A percentile compares a stretch with the other conserved stretches of the same genome.
These are phyloP conservation scores for Bucco capensis DNA, from an alignment of 2,113 vertebrate genomes.

Conservation along the genomic window DNA sequence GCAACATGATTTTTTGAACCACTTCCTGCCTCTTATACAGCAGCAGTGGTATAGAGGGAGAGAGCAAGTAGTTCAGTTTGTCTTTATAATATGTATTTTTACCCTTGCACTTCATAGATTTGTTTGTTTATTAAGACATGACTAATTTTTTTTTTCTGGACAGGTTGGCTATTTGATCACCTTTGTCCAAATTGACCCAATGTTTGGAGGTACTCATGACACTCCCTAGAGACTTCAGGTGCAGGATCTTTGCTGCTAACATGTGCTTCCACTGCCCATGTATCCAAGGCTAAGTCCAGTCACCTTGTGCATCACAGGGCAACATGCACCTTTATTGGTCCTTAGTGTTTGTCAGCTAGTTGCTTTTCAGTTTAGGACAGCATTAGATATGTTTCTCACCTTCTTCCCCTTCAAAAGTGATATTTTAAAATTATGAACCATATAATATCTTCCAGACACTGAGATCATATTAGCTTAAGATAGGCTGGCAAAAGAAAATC, in stretches of 20 bases:
- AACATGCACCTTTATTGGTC: slow-evolving; percentile 1
- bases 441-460: background rate
- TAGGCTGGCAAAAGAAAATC: background rate
- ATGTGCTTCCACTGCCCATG: background rate
- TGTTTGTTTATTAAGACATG: background rate
- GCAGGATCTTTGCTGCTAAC: background rate
- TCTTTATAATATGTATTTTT: background rate
- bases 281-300: background rate
- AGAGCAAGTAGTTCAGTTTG: background rate
- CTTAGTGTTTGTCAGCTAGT: slow-evolving; percentile 22
- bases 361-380: slow-evolving; percentile 2
- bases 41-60: background rate
- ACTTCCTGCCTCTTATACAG: background rate
- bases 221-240: background rate
- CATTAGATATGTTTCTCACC: background rate
- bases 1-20: background rate
- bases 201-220: background rate
- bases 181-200: background rate
- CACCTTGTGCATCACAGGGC: slow-evolving; percentile 15
- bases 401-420: background rate
- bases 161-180: background rate
- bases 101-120: background rate
- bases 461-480: background rate
- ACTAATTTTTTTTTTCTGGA: background rate
- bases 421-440: slow-evolving; percentile 20